Percentiles rank a stretch among this genome's conserved stretches.
phyloP scores from a whole-genome alignment of 2,888 invertebrate genomes.

The Liopterus haemorrhoidalis region DNA sequence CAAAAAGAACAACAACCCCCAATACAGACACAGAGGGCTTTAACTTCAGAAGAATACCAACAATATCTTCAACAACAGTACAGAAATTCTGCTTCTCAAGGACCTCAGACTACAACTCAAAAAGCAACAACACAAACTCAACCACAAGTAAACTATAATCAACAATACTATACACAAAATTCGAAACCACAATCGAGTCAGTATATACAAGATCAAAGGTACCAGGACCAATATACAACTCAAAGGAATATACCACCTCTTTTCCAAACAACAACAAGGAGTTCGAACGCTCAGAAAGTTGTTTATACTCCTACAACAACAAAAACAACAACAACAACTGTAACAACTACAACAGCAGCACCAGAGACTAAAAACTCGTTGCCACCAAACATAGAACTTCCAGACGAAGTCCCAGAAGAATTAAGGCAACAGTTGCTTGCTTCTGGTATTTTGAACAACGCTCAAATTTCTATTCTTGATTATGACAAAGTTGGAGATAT shows the following conservation, averaged over 20 bases:
- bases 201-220: constrained; percentile 38
- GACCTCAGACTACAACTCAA: constrained; percentile 51
- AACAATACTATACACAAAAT: constrained; percentile 25
- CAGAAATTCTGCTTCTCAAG: constrained; percentile 44
- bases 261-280: constrained; percentile 18
- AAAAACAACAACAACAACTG: constrained; percentile 46
- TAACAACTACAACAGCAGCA: constrained; percentile 45
- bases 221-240: constrained; percentile 37
- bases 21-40: constrained; percentile 19
- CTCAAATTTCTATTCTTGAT: constrained; percentile 80
- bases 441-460: constrained; percentile 80
- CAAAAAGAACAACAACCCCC: constrained; percentile 16
- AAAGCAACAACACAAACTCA: constrained; percentile 33
- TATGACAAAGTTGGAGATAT: constrained; percentile 86
- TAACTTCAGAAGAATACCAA: constrained; percentile 30
- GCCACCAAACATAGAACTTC: constrained; percentile 56
- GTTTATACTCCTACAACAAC: constrained; percentile 48
- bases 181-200: constrained; percentile 25
- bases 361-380: constrained; percentile 54
- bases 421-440: constrained; percentile 73
- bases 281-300: constrained; percentile 45
- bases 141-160: constrained; percentile 12
- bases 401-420: constrained; percentile 85
- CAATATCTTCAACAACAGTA: constrained; percentile 45
- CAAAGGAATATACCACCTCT: constrained; percentile 15